Conservation (phyloP, 2,113 vertebrate genomes). For the Manacus vitellinus region DNA sequence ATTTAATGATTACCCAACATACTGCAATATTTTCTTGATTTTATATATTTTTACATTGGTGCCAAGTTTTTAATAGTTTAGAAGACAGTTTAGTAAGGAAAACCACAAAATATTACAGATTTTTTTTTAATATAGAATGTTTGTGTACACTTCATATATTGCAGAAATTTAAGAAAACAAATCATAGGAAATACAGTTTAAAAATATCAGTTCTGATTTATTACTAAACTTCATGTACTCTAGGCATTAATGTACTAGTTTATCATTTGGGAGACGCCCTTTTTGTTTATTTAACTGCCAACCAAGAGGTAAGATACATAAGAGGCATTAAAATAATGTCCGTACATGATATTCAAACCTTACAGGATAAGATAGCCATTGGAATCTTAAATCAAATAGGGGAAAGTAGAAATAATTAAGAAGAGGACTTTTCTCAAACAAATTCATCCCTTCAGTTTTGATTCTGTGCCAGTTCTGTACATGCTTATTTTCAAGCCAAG, state of each 20-base stretch:
- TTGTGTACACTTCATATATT: neutral
- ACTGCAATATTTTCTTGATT: neutral
- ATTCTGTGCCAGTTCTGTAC: neutral
- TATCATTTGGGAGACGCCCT: neutral
- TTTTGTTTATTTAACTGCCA: neutral
- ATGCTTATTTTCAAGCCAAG: neutral
- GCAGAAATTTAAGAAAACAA: neutral
- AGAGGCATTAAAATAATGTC: neutral
- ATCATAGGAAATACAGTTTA: neutral
- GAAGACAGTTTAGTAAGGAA: neutral
- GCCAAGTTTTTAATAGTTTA: conserved; percentile 21
- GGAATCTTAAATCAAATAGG: neutral
- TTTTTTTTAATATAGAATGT: neutral
- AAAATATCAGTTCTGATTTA: neutral
- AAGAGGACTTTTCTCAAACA: neutral
- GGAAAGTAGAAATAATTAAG: neutral
- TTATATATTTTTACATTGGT: neutral
- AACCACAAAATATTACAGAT: neutral
- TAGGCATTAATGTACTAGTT: neutral
- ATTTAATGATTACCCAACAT: neutral
- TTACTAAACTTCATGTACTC: neutral
- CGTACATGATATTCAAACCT: neutral
- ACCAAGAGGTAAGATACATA: neutral
- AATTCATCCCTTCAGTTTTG: neutral
- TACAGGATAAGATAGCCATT: neutral